Conservation (phyloP, 2,797 vertebrate species). For the Periophthalmus magnuspinnatus region DNA sequence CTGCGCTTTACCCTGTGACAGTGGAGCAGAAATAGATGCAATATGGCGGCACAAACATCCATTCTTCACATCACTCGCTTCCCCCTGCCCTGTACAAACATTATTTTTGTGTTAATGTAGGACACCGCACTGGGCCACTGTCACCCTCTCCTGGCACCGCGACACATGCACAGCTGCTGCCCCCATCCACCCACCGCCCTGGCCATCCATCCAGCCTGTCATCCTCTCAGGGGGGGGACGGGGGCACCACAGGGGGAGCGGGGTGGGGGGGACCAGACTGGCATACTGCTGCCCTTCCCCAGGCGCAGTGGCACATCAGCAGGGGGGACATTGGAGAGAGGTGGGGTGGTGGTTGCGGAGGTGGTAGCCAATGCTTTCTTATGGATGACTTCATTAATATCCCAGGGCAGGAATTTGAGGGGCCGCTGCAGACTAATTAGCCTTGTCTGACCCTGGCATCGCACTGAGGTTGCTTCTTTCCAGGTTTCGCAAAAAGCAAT, state of each 20-base stretch:
- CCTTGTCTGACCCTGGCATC: slow-evolving; percentile 72
- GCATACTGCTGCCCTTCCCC: slow-evolving; percentile 58
- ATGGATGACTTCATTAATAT: slow-evolving; percentile 80
- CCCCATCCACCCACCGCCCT: slow-evolving; percentile 52
- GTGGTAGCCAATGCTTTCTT: slow-evolving; percentile 70
- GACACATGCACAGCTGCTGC: slow-evolving; percentile 61
- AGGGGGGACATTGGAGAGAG: slow-evolving; percentile 31
- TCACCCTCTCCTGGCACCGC: slow-evolving; percentile 73
- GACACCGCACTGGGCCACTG: slow-evolving; percentile 63
- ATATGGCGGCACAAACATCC: slow-evolving; percentile 52
- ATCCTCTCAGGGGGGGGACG: slow-evolving; percentile 45
- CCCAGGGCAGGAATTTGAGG: slow-evolving; percentile 75
- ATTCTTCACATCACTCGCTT: slow-evolving; percentile 55
- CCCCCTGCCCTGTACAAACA: slow-evolving; percentile 41
- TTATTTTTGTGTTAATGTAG: slow-evolving; percentile 62
- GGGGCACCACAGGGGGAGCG: no score
- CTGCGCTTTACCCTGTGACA: slow-evolving; percentile 48
- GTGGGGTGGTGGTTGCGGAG: slow-evolving; percentile 32
- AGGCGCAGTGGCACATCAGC: slow-evolving; percentile 46
- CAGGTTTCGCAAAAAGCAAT: slow-evolving; percentile 53
- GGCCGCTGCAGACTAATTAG: slow-evolving; percentile 78
- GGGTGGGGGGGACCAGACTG: slow-evolving; percentile 34
- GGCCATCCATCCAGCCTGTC: slow-evolving; percentile 69
- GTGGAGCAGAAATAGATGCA: slow-evolving; percentile 50
- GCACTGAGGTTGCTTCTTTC: slow-evolving; percentile 65